Conservation (phyloP, 2,113 vertebrate genomes). For the Myotis lucifugus region DNA sequence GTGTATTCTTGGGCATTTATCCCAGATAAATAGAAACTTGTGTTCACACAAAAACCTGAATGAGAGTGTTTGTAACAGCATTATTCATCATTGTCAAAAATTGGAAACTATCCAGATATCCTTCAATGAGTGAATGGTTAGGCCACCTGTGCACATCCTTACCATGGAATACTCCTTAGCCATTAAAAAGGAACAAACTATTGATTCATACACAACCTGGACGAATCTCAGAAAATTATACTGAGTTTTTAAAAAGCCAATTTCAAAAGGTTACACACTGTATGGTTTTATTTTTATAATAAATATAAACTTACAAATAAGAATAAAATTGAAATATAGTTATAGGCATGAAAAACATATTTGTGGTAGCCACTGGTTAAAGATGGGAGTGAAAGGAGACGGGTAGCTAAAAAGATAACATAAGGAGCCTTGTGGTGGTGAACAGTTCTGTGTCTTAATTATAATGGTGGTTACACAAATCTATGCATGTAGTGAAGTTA, state of each 20-base stretch:
- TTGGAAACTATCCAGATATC: not conserved
- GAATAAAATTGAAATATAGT: not conserved
- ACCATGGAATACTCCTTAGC: not conserved
- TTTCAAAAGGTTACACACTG: not conserved
- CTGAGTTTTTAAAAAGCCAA: not conserved
- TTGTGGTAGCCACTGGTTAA: not conserved
- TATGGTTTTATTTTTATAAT: not conserved
- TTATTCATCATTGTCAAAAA: not conserved
- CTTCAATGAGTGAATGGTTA: not conserved
- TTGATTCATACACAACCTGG: not conserved
- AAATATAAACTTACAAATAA: conserved; percentile 5
- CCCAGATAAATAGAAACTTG: not conserved
- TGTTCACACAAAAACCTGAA: not conserved
- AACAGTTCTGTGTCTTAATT: not conserved
- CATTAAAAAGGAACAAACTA: not conserved
- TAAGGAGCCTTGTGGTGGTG: not conserved
- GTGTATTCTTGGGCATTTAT: not conserved
- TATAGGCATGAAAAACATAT: not conserved
- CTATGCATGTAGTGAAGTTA: not conserved
- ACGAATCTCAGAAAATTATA: not conserved
- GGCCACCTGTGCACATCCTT: not conserved
- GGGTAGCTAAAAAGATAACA: not conserved
- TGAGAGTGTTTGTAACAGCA: not conserved
- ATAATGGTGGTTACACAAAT: not conserved
- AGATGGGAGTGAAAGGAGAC: not conserved